A percentile compares a stretch with the other conserved stretches of the same genome.
phyloP scores from a whole-genome alignment of 1,140 invertebrate species.

The Heliconius hewitsoni region DNA sequence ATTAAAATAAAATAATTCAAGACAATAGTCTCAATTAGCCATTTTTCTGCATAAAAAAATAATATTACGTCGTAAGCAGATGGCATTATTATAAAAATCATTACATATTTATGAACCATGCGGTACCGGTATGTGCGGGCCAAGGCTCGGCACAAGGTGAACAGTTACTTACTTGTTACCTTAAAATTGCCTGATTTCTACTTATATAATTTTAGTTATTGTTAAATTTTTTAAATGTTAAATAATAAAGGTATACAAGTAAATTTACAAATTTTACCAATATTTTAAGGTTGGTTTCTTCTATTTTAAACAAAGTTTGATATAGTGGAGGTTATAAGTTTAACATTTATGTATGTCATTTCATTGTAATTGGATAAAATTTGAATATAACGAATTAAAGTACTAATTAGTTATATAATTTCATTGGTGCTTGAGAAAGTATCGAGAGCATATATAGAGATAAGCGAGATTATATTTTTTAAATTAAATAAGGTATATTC shows the following conservation, averaged over 20 bases:
- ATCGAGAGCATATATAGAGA: too few relatives aligned
- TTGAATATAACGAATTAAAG: too few relatives aligned
- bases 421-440: too few relatives aligned
- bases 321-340: too few relatives aligned
- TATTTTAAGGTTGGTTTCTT: too few relatives aligned
- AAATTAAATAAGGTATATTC: neutral
- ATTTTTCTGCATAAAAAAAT: neutral
- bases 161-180: neutral
- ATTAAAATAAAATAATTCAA: neutral
- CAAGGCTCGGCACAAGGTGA: conserved; percentile 34
- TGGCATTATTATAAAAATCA: conserved; percentile 29
- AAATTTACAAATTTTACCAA: too few relatives aligned
- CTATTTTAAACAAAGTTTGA: too few relatives aligned
- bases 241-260: too few relatives aligned
- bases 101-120: conserved; percentile 36
- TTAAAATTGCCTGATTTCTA: conserved; percentile 13
- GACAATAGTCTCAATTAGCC: neutral
- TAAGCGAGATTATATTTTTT: too few relatives aligned
- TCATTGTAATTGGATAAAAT: too few relatives aligned
- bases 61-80: conserved; percentile 20
- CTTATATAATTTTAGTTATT: neutral
- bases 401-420: too few relatives aligned
- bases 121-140: conserved; percentile 26
- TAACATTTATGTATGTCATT: neutral
- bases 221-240: neutral